A percentile compares a stretch with the other conserved stretches of the same genome.
These are phyloP conservation scores for Drosophila austrosaltans DNA, from an alignment of 2,888 invertebrate species.

Conservation along the genomic window DNA sequence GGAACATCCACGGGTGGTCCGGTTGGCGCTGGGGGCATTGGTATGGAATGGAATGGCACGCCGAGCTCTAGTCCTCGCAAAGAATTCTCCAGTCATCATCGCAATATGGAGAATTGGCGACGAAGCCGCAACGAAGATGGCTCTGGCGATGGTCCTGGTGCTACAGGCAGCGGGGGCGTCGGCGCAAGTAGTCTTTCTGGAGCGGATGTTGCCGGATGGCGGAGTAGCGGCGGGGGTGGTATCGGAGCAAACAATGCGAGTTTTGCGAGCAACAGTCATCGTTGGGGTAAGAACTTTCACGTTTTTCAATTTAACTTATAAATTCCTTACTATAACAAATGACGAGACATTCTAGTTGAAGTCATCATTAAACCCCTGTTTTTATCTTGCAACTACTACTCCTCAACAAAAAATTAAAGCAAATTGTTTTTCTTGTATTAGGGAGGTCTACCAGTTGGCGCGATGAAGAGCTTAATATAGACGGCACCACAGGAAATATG, in stretches of 20 bases:
- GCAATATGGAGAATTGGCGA: slow-evolving; percentile 83
- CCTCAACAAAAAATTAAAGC: not conserved
- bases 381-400: too few relatives aligned
- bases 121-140: slow-evolving; percentile 80
- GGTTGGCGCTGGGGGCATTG: slow-evolving; percentile 9
- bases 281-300: slow-evolving; percentile 75
- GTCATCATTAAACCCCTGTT: too few relatives aligned
- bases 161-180: slow-evolving; percentile 17
- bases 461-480: slow-evolving; percentile 75
- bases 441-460: slow-evolving; percentile 83
- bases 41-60: slow-evolving; percentile 80
- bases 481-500: slow-evolving; percentile 52
- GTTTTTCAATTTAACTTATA: not conserved
- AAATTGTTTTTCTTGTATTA: slow-evolving; percentile 35
- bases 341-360: too few relatives aligned
- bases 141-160: slow-evolving; percentile 60
- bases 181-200: slow-evolving; percentile 8
- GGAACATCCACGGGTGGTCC: slow-evolving; percentile 28
- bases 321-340: too few relatives aligned
- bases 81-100: slow-evolving; percentile 78
- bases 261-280: slow-evolving; percentile 61
- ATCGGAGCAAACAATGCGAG: slow-evolving; percentile 30
- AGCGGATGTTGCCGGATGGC: slow-evolving; percentile 65
- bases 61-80: slow-evolving; percentile 82
- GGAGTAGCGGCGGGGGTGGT: slow-evolving; percentile 52